A percentile compares a stretch with the other conserved stretches of the same genome.
Conservation (phyloP, 2,113 vertebrate genomes). For the Amblyopsis rosae region DNA sequence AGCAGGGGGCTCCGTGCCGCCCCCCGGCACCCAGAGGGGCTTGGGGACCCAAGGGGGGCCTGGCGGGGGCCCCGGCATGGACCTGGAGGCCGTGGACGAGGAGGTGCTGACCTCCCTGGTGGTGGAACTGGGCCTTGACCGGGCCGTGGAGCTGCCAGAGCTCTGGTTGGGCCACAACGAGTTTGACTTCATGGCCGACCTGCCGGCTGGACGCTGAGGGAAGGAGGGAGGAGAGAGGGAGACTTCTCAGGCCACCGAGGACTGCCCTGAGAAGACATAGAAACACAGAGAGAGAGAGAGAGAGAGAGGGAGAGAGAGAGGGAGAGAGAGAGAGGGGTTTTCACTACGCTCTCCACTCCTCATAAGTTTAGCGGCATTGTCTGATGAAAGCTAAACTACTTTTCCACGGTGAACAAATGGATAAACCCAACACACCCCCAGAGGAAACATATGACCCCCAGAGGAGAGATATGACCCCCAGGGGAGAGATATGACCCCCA, state of each 20-base stretch:
- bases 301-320: not conserved
- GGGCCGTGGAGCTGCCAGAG: conserved; percentile 83
- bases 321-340: too few relatives aligned
- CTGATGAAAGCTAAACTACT: too few relatives aligned
- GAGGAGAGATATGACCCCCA: too few relatives aligned
- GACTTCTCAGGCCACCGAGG: not conserved
- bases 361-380: too few relatives aligned
- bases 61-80: conserved; percentile 64
- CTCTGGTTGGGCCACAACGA: conserved; percentile 88
- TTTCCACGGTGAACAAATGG: too few relatives aligned
- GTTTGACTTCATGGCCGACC: conserved; percentile 82
- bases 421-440: too few relatives aligned
- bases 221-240: not conserved
- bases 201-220: conserved; percentile 75
- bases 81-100: conserved; percentile 82
- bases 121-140: conserved; percentile 84
- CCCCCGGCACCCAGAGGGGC: conserved; percentile 56
- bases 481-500: too few relatives aligned
- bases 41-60: conserved; percentile 46
- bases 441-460: too few relatives aligned
- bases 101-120: conserved; percentile 84
- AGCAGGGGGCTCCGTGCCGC: not conserved
- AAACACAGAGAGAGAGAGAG: not conserved
- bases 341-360: too few relatives aligned
- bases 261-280: not conserved